Conservation (phyloP, 2,797 vertebrate species). For the Ambastaia sidthimunki region DNA sequence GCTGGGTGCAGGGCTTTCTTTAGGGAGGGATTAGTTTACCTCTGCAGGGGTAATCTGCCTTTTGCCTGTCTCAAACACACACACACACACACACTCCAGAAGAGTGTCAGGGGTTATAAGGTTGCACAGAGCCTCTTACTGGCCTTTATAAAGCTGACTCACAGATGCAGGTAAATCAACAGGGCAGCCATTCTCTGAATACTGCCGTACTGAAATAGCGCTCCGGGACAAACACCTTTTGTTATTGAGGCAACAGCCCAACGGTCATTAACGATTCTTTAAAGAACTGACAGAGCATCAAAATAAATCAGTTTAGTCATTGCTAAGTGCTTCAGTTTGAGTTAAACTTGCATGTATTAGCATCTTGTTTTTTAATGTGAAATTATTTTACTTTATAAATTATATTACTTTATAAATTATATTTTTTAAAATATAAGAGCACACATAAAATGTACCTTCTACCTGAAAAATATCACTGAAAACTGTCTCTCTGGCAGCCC, state of each 20-base stretch:
- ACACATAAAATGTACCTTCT: neutral
- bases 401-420: no score
- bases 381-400: no score
- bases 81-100: conserved; percentile 37
- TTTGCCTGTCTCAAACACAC: conserved; percentile 27
- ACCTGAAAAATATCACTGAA: neutral
- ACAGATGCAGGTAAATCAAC: conserved; percentile 50
- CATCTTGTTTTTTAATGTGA: neutral
- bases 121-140: neutral
- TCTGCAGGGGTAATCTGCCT: conserved; percentile 42
- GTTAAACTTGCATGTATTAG: neutral
- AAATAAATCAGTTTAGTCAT: conserved; percentile 1
- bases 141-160: conserved; percentile 41
- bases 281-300: conserved; percentile 3
- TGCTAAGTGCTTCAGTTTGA: neutral
- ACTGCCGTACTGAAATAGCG: conserved; percentile 12
- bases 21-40: conserved; percentile 62
- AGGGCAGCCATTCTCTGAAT: conserved; percentile 37
- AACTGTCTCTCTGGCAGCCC: neutral
- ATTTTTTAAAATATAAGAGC: no score
- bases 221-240: conserved; percentile 32
- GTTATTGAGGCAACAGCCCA: conserved; percentile 26
- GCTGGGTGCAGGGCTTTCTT: conserved; percentile 60
- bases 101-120: conserved; percentile 35
- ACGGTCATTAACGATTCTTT: conserved; percentile 15